Conservation (phyloP, 2,888 invertebrate species). For the Quadriops clusia region DNA sequence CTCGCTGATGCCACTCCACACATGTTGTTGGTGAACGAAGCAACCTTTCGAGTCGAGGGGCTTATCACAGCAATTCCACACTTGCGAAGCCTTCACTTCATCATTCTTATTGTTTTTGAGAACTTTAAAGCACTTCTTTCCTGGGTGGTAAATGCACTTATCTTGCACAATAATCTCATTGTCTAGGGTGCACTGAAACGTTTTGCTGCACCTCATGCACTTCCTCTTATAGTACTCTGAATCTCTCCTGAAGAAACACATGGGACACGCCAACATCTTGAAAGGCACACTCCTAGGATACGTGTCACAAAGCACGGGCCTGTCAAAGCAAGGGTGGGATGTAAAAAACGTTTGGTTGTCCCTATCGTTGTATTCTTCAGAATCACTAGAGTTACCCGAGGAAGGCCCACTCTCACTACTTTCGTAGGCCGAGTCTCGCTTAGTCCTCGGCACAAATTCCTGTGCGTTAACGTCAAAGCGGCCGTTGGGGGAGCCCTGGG, state of each 20-base stretch:
- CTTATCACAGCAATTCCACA: constrained; percentile 46
- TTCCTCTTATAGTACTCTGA: constrained; percentile 14
- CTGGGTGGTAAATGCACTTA: constrained; percentile 82
- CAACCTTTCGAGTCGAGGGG: constrained; percentile 49
- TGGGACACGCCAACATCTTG: no score
- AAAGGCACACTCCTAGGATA: no score
- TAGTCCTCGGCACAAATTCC: constrained; percentile 47
- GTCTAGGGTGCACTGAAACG: constrained; percentile 50
- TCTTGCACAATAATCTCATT: constrained; percentile 64
- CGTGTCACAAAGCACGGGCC: no score
- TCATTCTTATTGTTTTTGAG: constrained; percentile 1
- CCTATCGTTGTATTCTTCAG: constrained; percentile 14
- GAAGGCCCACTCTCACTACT: constrained; percentile 17
- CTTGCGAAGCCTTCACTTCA: background rate
- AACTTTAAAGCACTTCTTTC: constrained; percentile 47
- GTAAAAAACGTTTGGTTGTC: constrained; percentile 1
- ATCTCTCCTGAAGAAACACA: no score
- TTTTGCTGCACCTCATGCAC: constrained; percentile 61
- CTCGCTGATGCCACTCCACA: constrained; percentile 60
- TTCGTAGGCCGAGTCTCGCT: constrained; percentile 11
- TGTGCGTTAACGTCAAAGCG: constrained; percentile 55
- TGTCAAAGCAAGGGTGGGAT: no score
- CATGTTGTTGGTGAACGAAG: constrained; percentile 52
- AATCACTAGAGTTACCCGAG: constrained; percentile 42
- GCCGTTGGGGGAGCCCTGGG: constrained; percentile 7